phyloP scores from a whole-genome alignment of 2,797 vertebrate species.

The Chelon auratus region DNA sequence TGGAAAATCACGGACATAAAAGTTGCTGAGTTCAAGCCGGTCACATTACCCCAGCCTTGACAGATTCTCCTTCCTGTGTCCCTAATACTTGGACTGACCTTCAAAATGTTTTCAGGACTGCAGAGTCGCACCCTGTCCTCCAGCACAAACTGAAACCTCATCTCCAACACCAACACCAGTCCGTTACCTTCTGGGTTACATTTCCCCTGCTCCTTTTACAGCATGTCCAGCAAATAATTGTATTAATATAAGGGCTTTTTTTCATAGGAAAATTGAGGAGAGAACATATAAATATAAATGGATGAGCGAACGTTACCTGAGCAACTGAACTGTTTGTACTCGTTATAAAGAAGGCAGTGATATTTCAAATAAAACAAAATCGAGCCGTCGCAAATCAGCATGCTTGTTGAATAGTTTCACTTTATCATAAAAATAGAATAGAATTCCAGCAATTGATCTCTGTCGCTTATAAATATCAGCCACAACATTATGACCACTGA shows the following conservation, averaged over 20 bases:
- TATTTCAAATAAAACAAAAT: no score
- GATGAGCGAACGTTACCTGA: no score
- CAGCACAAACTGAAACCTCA: constrained; percentile 35
- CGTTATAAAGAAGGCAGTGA: no score
- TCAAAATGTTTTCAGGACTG: constrained; percentile 33
- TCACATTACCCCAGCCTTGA: constrained; percentile 52
- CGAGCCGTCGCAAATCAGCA: no score
- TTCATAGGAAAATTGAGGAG: background rate
- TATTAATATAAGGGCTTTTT: background rate
- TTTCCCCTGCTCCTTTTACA: background rate
- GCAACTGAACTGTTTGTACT: no score
- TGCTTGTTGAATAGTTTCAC: no score
- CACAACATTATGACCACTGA: no score
- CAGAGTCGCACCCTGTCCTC: constrained; percentile 35
- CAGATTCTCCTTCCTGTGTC: constrained; percentile 31
- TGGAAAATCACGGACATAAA: constrained; percentile 48
- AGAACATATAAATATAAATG: background rate
- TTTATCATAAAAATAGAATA: no score
- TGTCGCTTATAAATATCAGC: no score
- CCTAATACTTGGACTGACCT: constrained; percentile 34
- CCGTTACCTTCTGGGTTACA: constrained; percentile 7
- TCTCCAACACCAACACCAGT: constrained; percentile 12
- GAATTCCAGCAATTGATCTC: no score
- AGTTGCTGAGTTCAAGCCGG: constrained; percentile 58
- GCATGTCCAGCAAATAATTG: background rate